Evolutionary conservation across 2,797 vertebrate species (phyloP), one percentile per base, ranked within the genome.

Genomic region (Selene dorsalis): DNA sequence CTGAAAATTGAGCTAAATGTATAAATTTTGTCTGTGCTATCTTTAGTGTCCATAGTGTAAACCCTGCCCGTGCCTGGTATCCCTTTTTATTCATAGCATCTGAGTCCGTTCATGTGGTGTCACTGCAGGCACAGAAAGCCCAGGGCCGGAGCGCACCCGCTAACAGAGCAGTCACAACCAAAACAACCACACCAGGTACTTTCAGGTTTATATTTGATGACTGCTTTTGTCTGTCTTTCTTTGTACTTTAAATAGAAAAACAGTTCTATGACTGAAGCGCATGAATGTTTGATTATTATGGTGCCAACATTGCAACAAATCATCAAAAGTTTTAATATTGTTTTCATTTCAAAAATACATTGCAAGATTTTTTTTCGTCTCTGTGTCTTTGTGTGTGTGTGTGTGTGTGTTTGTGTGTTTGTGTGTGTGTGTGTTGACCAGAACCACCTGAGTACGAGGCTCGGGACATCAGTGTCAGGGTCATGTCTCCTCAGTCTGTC

Each of bases 91-190:
- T 88, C 90, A 67, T 94, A 99, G 98, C 97, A 74, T 98, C 98
- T 86, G 97, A 99, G 94, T 98, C 97, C 66, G 96, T 99, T 94
- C 96, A 98, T 88, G 95, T 99, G 94, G 96, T 98, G 93, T 99
- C 98, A 11, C 93, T 98, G 90, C 96, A 97, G 92, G 97, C 96
- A 93, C 93, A 96, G 92, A 97, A 92, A 90, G 83, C 94, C 69
- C 94, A 87, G 67, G 95, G 95, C 52, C 95, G 86, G 86, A 97
- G 93, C 39, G 89, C 95, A 92, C 92, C 96, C 1, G 89, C 93
- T 84, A 96, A 94, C 91, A 95, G 94, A 89, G 92, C 94, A 48
- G 90, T 92, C 63, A 64, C 95, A 78, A 94, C 92, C 56, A 98
- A 97, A 94, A 95, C 89, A 69, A 95, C 94, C 84, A 90, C 94